Evolutionary conservation across 2,113 vertebrate genomes (phyloP).

Genomic region (Cinclus mexicanus): DNA sequence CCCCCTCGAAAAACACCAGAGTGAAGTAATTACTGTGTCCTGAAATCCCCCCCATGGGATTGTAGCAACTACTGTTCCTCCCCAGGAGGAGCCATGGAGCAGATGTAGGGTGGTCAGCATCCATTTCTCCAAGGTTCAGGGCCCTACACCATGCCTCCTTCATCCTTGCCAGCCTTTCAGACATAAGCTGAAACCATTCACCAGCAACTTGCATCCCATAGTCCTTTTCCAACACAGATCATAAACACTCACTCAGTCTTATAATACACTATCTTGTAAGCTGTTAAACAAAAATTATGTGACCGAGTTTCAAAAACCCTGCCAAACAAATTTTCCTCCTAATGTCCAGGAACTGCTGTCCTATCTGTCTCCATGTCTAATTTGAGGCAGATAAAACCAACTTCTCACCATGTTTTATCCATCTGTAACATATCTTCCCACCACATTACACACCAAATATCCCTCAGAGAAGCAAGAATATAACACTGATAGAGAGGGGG

Average conservation of each 20-base stretch:
- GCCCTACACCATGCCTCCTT: neutral
- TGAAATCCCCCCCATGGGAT: neutral
- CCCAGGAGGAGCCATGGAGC: neutral
- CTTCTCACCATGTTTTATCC: neutral
- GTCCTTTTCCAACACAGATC: neutral
- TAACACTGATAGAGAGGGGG: neutral
- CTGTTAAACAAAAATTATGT: conserved; percentile 5
- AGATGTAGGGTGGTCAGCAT: neutral
- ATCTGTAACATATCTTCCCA: neutral
- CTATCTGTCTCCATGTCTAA: neutral
- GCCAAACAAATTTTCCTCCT: neutral
- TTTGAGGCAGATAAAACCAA: conserved; percentile 27
- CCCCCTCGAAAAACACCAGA: neutral
- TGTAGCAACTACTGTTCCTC: neutral
- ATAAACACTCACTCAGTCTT: conserved; percentile 26
- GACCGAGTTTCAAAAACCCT: neutral
- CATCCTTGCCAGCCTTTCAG: neutral
- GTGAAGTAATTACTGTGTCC: neutral
- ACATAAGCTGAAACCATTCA: conserved; percentile 5
- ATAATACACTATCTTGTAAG: conserved; percentile 3
- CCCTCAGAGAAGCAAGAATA: neutral
- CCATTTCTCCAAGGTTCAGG: neutral
- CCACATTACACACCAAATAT: neutral
- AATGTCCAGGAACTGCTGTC: conserved; percentile 4
- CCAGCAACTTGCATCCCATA: neutral